Evolutionary conservation across 35 echinoderm and acorn worm species (phyloP).

Genomic region (Amphiura filiformis): DNA sequence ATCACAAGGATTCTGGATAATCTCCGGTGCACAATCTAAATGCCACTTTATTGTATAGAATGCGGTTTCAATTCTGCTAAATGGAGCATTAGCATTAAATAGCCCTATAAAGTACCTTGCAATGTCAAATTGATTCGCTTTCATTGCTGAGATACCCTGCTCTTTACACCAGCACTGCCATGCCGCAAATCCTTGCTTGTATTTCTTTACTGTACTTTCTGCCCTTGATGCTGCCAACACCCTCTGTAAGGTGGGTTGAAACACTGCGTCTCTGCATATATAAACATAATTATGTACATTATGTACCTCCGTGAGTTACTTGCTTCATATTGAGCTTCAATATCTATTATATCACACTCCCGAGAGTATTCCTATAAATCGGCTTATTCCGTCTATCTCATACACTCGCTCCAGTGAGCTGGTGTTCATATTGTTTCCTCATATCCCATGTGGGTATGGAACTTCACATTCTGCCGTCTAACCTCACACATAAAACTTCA

Average conservation of each 20-base stretch:
- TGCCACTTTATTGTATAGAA: neutral
- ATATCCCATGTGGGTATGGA: too few relatives aligned
- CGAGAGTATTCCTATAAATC: too few relatives aligned
- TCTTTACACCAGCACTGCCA: neutral
- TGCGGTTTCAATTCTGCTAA: neutral
- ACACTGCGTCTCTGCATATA: neutral
- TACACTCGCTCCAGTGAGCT: too few relatives aligned
- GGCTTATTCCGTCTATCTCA: too few relatives aligned
- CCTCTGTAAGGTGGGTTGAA: neutral
- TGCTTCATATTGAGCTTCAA: too few relatives aligned
- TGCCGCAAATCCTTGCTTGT: neutral
- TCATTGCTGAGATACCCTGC: neutral
- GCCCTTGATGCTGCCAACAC: conserved; percentile 10
- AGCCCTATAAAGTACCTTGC: neutral
- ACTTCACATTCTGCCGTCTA: neutral
- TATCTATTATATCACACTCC: too few relatives aligned
- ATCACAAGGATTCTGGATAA: neutral
- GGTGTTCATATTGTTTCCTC: too few relatives aligned
- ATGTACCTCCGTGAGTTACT: too few relatives aligned
- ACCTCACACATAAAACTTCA: neutral
- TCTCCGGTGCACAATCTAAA: neutral
- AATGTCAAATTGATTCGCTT: neutral
- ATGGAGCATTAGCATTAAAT: neutral
- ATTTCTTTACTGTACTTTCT: neutral
- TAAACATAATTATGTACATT: too few relatives aligned